Evolutionary conservation across 2,797 vertebrate species (phyloP), one percentile per base, ranked within the genome.

Genomic region (Manis pentadactyla): DNA sequence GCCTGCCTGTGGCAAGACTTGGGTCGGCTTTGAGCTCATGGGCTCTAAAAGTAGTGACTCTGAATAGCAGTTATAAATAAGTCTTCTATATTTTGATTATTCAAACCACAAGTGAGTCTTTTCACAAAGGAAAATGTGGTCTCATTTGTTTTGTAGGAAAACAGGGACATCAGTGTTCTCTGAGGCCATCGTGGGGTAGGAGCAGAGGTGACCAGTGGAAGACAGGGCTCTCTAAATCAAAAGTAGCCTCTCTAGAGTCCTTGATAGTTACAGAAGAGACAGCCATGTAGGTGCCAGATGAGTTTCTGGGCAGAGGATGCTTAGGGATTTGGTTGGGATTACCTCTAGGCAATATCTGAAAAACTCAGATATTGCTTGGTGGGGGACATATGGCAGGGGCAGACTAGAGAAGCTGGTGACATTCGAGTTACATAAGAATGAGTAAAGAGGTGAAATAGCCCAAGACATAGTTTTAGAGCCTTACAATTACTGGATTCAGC

Each of bases 291-390:
- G 23, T 7, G 13, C 4, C 71, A 94, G 27, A 37, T 7, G 31
- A 49, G 23, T 42, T 78, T 81, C 66, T 92, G 29, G 39, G 39
- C 14, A 82, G 14, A 27, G 13, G 19, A 59, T 17, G 1, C 21
- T n/a, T 69, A 42, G 21, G 25, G 34, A 74, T 86, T 94, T 81
- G 34, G 86, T 74, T 69, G 92, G 10, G 27, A 71, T 89, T 86
- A 73, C n/a, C 49, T 55, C 55, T 42, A 89, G 66, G n/a, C 17
- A 25, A 21, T 75, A 68, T 63, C 31, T 39, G 31, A 89, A 84
- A 94, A 94, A 42, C 46, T 94, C 53, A 92, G 57, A 84, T 74
- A 97, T 68, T 73, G 39, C 83, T 64, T 78, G 46, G 11, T 78
- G 53, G 11, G 37, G 29, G 51, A 23, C 27, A 25, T 34, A 81